Evolutionary conservation across 2,113 vertebrate genomes (phyloP), one percentile per base, ranked within the genome.

Genomic region (Chaetops frenatus): DNA sequence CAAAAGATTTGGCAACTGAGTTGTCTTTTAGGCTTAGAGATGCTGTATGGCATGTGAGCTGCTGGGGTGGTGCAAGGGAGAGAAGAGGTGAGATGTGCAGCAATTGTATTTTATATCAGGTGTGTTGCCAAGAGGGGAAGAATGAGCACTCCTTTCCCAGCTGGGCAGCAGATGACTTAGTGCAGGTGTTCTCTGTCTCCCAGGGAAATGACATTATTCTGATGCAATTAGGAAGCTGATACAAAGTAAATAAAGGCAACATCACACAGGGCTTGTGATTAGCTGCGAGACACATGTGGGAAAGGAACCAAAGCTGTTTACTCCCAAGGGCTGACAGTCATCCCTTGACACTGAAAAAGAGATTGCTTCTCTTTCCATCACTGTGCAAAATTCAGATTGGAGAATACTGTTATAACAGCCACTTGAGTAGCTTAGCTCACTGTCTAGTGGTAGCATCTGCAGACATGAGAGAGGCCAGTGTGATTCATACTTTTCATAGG

Each of bases 221-320:
- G 87, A 74, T 56, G 51, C 50, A 95, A 94, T 96, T 91, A 94
- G 57, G 70, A 92, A 25, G 27, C 35, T 93, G 84, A 90, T 57
- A 72, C 33, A 74, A 10, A 2, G 48, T 62, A 96, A 92, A 90
- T 72, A 86, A 81, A 90, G 24, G n/a, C 72, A 93, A 48, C 8
- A 0, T 81, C 67, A 76, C 42, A 64, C 38, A 58, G 50, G 33
- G 33, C 12, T 91, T 90, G 50, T 69, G 67, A 92, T 90, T 54
- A 94, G 69, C 82, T 79, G 51, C 65, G 8, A 33, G 69, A 45
- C 62, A 71, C 48, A 31, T 20, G 53, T 51, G 85, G 74, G 66
- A 82, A 84, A 81, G 65, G 1, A 1, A 51, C 50, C 0, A 0
- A 76, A 79, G 31, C 65, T 45, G 31, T 92, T 94, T 80, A 74